Conservation (phyloP, 2,113 vertebrate species). For the Marcusenius ussheri region DNA sequence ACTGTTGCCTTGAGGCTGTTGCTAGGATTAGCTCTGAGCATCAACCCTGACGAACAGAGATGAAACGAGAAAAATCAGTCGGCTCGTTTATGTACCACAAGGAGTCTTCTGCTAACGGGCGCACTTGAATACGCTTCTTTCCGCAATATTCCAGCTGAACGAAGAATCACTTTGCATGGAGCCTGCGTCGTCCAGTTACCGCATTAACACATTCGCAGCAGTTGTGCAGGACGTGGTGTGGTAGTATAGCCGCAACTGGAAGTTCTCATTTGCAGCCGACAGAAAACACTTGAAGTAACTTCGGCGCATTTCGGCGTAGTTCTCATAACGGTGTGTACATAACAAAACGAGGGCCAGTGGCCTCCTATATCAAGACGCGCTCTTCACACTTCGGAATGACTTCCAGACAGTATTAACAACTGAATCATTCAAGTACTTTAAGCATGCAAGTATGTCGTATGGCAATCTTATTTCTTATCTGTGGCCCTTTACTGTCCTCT, state of each 20-base stretch:
- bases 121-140: slow-evolving; percentile 38
- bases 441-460: slow-evolving; percentile 27
- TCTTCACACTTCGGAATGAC: slow-evolving; percentile 44
- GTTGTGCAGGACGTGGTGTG: background rate
- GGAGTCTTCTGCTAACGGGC: slow-evolving; percentile 24
- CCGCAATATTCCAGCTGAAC: slow-evolving; percentile 45
- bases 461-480: slow-evolving; percentile 35
- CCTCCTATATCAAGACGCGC: slow-evolving; percentile 36
- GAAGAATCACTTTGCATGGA: slow-evolving; percentile 25
- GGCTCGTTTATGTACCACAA: background rate
- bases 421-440: slow-evolving; percentile 47
- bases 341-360: slow-evolving; percentile 28
- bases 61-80: background rate
- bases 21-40: background rate
- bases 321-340: slow-evolving; percentile 29
- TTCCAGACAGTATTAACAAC: slow-evolving; percentile 45
- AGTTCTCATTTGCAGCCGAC: background rate
- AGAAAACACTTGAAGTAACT: slow-evolving; percentile 36
- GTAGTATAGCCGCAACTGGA: background rate
- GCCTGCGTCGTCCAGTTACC: slow-evolving; percentile 26
- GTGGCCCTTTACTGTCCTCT: slow-evolving; percentile 6
- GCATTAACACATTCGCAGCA: background rate
- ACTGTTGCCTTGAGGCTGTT: background rate
- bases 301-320: slow-evolving; percentile 35
- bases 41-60: background rate